phyloP scores from a whole-genome alignment of 2,113 vertebrate species.

The Atherinomorus stipes region DNA sequence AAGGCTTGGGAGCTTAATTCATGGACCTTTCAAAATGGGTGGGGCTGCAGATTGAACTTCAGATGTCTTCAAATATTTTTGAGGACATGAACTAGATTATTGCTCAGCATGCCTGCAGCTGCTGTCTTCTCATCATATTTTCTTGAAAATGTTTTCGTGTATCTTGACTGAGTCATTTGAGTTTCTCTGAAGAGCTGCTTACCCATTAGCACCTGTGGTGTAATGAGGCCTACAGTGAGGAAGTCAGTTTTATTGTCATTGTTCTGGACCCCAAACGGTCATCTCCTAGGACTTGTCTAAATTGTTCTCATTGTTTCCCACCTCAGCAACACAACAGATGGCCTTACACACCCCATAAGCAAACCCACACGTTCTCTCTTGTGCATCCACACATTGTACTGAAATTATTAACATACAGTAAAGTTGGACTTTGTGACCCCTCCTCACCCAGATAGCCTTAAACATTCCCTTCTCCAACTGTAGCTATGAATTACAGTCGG shows the following conservation, averaged over 20 bases:
- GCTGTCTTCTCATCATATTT: slow-evolving; percentile 32
- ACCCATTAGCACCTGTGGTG: not conserved
- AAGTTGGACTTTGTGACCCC: slow-evolving; percentile 5
- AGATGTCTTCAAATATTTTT: slow-evolving; percentile 55
- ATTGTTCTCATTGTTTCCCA: slow-evolving; percentile 59
- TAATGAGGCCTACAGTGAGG: slow-evolving; percentile 24
- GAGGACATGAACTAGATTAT: slow-evolving; percentile 11
- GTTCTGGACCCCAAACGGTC: slow-evolving; percentile 19
- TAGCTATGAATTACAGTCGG: not conserved
- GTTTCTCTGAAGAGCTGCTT: slow-evolving; percentile 10
- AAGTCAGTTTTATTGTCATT: slow-evolving; percentile 39
- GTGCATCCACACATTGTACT: slow-evolving; percentile 17
- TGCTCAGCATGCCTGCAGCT: slow-evolving; percentile 30
- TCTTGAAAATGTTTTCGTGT: not conserved
- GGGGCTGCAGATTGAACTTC: slow-evolving; percentile 38
- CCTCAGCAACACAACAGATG: slow-evolving; percentile 58
- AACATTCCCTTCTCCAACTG: not conserved
- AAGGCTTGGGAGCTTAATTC: slow-evolving; percentile 10
- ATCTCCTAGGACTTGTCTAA: slow-evolving; percentile 44
- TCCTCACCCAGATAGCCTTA: not conserved
- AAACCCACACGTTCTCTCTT: slow-evolving; percentile 18
- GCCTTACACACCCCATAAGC: slow-evolving; percentile 25
- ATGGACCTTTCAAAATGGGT: slow-evolving; percentile 28
- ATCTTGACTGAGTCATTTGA: too few species aligned
- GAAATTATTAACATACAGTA: not conserved